Conservation (phyloP, 2,888 invertebrate species). For the Adineta ricciae region DNA sequence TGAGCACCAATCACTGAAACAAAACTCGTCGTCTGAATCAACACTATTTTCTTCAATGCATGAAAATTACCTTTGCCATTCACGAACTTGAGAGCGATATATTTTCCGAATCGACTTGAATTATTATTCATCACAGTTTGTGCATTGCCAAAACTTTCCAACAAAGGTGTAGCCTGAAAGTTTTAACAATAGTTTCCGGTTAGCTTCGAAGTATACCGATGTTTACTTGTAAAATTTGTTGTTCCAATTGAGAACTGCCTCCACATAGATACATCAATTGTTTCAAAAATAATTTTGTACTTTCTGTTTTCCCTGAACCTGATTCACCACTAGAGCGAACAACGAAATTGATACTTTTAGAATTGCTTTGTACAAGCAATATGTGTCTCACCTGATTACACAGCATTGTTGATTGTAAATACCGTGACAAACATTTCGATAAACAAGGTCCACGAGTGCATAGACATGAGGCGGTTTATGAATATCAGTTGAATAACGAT, state of each 20-base stretch:
- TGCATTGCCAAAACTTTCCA: slow-evolving; percentile 49
- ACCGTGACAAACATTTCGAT: slow-evolving; percentile 37
- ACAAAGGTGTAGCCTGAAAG: slow-evolving; percentile 43
- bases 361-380: slow-evolving; percentile 29
- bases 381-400: slow-evolving; percentile 39
- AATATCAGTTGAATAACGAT: slow-evolving; percentile 39
- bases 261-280: slow-evolving; percentile 44
- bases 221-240: slow-evolving; percentile 45
- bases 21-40: neutral
- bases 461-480: slow-evolving; percentile 45
- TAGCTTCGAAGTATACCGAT: neutral
- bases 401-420: slow-evolving; percentile 37
- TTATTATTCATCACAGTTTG: slow-evolving; percentile 48
- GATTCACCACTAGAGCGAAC: slow-evolving; percentile 46
- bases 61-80: slow-evolving; percentile 41
- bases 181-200: neutral
- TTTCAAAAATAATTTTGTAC: slow-evolving; percentile 46
- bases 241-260: slow-evolving; percentile 44
- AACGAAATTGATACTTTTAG: too few relatives aligned
- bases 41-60: neutral
- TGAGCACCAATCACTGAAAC: slow-evolving; percentile 46
- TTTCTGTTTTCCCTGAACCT: slow-evolving; percentile 49
- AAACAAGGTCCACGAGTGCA: slow-evolving; percentile 45
- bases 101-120: slow-evolving; percentile 48
- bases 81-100: slow-evolving; percentile 44